A percentile compares a stretch with the other conserved stretches of the same genome.
phyloP scores from a whole-genome alignment of 2,888 invertebrate genomes.

The Gasteruption jaculator region DNA sequence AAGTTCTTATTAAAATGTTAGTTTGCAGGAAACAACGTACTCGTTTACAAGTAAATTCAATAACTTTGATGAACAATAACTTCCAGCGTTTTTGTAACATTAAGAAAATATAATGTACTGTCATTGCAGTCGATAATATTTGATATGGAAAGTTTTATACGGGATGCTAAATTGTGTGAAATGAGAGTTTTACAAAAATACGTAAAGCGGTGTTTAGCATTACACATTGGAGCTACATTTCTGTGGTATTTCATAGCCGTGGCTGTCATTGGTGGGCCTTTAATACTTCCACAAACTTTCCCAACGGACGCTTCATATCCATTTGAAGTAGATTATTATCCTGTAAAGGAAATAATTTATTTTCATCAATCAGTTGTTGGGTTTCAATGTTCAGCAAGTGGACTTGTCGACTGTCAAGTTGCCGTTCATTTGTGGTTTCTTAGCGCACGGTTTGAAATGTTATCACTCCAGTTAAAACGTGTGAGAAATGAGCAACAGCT shows the following conservation, averaged over 20 bases:
- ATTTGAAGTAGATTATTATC: slow-evolving; percentile 27
- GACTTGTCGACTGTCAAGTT: slow-evolving; percentile 30
- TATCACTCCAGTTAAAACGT: slow-evolving; percentile 22
- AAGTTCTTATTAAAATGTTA: too few relatives aligned
- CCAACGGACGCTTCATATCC: slow-evolving; percentile 39
- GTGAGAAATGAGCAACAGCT: slow-evolving; percentile 19
- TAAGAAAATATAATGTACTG: too few relatives aligned
- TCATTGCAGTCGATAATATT: slow-evolving; percentile 17
- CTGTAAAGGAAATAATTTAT: slow-evolving; percentile 26
- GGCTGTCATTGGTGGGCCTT: slow-evolving; percentile 30
- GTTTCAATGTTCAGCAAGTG: slow-evolving; percentile 28
- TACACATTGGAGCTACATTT: slow-evolving; percentile 25
- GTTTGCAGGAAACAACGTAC: too few relatives aligned
- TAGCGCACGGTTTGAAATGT: slow-evolving; percentile 31
- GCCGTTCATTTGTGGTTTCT: slow-evolving; percentile 35
- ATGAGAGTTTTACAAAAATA: slow-evolving; percentile 28
- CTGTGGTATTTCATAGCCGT: slow-evolving; percentile 29
- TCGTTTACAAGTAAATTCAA: too few relatives aligned
- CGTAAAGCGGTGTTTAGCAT: slow-evolving; percentile 28
- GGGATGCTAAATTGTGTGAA: slow-evolving; percentile 19
- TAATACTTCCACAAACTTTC: slow-evolving; percentile 29
- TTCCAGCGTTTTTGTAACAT: too few relatives aligned
- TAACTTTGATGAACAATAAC: too few relatives aligned
- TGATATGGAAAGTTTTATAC: slow-evolving; percentile 25
- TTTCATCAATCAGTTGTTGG: slow-evolving; percentile 28